Evolutionary conservation across 2,888 invertebrate genomes (phyloP), one percentile per base, ranked within the genome.

Genomic region (Hypolimnas misippus): DNA sequence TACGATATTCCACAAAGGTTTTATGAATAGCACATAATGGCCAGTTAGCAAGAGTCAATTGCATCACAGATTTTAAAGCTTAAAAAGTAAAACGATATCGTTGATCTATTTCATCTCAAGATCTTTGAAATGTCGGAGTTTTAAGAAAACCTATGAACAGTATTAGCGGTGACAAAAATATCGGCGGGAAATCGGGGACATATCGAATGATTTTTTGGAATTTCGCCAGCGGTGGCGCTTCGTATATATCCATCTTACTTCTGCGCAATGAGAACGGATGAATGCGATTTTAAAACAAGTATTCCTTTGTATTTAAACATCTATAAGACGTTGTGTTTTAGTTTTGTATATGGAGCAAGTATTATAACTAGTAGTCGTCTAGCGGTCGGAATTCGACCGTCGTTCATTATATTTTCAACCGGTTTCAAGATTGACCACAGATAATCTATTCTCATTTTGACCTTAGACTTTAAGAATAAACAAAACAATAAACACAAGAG

Each of bases 141-240:
- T 63, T 60, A 29, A 55, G 33, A 57, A 63, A 57, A 54, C 44
- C 53, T 49, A 66, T 60, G 55, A 63, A 50, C 19, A 14, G 56
- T 56, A 56, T 54, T 54, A 55, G 50, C 63, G 55, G 55, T 59
- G 67, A 70, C 65, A 69, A 72, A 72, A 72, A 72, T 72, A 71
- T 72, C 66, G 57, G 56, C 52, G 62, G 66, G 53, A 65, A 66
- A 68, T 66, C 57, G 69, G 67, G 62, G 65, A 63, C 68, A 62
- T 69, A 73, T 71, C 68, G 63, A 66, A 70, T 66, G 62, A 52
- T 66, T 66, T 55, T 63, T 66, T 71, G 72, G 71, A 64, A 63
- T 64, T 54, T 25, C 56, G 72, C 72, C 72, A 73, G 40, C 31
- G 29, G 16, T 55, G 57, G 60, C 52, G 38, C 54, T 63, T 54